phyloP scores from a whole-genome alignment of 2,888 invertebrate species.

The Polietes domitor region DNA sequence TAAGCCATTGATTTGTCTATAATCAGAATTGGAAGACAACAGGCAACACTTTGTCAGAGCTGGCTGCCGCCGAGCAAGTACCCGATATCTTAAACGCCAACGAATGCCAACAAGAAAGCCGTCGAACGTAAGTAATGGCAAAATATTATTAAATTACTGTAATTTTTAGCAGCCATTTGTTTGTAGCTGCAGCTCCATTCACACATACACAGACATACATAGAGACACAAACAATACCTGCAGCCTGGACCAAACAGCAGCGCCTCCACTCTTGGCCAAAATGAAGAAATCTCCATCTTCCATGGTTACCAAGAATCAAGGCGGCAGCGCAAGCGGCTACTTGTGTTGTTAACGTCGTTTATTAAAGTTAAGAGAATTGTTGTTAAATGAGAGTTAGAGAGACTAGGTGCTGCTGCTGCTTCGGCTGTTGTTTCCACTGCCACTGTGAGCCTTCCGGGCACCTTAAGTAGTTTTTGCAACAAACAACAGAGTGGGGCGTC shows the following conservation, averaged over 20 bases:
- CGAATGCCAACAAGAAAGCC: too few relatives aligned
- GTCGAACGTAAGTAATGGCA: not conserved
- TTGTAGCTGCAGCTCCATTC: not conserved
- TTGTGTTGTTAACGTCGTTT: slow-evolving; percentile 27
- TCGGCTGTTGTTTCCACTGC: not conserved
- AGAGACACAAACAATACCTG: not conserved
- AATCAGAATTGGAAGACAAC: not conserved
- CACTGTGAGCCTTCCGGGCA: slow-evolving; percentile 25
- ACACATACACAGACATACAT: not conserved
- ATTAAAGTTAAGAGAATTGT: slow-evolving; percentile 33
- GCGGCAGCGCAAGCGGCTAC: not conserved
- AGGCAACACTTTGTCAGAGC: slow-evolving; percentile 2
- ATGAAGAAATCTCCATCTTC: too few relatives aligned
- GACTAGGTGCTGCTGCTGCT: slow-evolving; percentile 9
- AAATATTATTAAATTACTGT: slow-evolving; percentile 51
- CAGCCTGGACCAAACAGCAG: not conserved
- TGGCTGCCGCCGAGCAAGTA: too few relatives aligned
- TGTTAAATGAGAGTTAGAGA: not conserved
- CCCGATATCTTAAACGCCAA: too few relatives aligned
- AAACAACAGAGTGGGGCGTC: slow-evolving; percentile 17
- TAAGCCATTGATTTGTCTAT: not conserved
- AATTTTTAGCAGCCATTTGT: slow-evolving; percentile 29
- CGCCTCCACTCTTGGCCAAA: not conserved
- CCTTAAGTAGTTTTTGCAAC: not conserved
- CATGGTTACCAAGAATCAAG: not conserved